Evolutionary conservation across 2,797 vertebrate genomes (phyloP), one percentile per base, ranked within the genome.

Genomic region (Pogoniulus pusillus): DNA sequence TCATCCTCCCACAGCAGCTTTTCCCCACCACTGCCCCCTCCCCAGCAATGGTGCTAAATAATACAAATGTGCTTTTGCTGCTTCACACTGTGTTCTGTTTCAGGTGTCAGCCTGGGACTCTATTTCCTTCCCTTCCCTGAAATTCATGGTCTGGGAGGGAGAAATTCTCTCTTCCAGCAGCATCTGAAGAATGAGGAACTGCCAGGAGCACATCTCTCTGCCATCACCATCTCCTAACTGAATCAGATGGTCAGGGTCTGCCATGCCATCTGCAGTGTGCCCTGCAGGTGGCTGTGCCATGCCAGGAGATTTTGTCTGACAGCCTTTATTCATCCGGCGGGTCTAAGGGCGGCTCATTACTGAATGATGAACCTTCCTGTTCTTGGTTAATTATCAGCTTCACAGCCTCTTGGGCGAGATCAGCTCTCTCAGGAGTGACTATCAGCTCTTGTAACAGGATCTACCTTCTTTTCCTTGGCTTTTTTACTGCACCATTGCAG

Each of bases 191-290:
- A 65, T 75, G 77, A 71, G 65, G 78, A 89, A 92, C 91, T 87
- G 35, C 95, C 93, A 96, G 92, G 65, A 96, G 59, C 47, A 89
- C 63, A 85, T 32, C 86, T 62, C 30, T 92, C 81, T 82, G 93
- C 90, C 85, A 71, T 87, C 30, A 30, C n/a, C 58, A 34, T 90
- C 94, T 96, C 86, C 37, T 68, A 93, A 84, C 87, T 93, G 87
- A 93, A 93, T 96, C 94, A 96, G 95, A 81, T 93, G 96, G 96
- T 95, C 96, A 96, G 78, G 73, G 55, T 74, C 68, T 87, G 83
- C 93, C 96, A 85, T 58, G 88, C 93, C 96, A 94, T 94, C 89
- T 95, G 93, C 59, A 82, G 75, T 79, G 76, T 91, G 72, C 89
- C 94, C 86, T 87, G 85, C 90, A 95, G 94, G 95, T 95, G 53